Base-by-base conservation (phyloP, 2,797 vertebrate genomes). In the Anguilla marmorata region DNA sequence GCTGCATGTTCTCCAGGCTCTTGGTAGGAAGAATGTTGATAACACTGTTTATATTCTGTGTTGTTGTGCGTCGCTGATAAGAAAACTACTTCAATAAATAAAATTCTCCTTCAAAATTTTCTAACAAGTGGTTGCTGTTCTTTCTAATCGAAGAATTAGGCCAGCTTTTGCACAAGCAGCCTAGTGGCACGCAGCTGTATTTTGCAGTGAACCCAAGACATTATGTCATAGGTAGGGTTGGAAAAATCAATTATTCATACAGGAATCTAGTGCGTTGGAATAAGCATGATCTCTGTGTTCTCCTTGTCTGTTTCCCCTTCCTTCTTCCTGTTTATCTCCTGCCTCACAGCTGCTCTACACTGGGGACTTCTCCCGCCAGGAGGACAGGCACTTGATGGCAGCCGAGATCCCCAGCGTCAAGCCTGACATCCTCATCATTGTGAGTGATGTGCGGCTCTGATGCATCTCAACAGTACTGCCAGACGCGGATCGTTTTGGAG, bases 341-440 rank as follows among this genome's bases (percentile, higher is more conserved):
- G 89, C 86, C 88, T 60, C 87, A 79, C 72, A 99, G 98, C 92
- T 99, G 89, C 92, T 99, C 89, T 99, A 98, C 88, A 99, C 98
- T 4, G 98, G 98, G 58, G 98, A 98, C 91, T 99, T 99, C 94
- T 99, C 98, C 74, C 97, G 98, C 86, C 98, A 99, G 92, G 98
- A 99, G 93, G 98, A 99, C 90, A 93, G 98, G 89, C 98, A 99
- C 89, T 95, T 99, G 92, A 99, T 99, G 98, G 98, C 98, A 84
- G 98, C 98, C 50, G 98, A 99, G 94, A 99, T 99, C 92, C 98
- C 98, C 45, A 99, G 98, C 30, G 97, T 99, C 90, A 99, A 98
- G 92, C 98, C 98, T 0, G 98, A 99, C 92, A 99, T 99, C 93
- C 97, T 99, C 82, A 99, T 99, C 89, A 96, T 94, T 0, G 95